Evolutionary conservation across 37 sponge, comb jelly and placozoan genomes (phyloP), one percentile per base, ranked within the genome.

Genomic region (Hexactinellida sp.): DNA sequence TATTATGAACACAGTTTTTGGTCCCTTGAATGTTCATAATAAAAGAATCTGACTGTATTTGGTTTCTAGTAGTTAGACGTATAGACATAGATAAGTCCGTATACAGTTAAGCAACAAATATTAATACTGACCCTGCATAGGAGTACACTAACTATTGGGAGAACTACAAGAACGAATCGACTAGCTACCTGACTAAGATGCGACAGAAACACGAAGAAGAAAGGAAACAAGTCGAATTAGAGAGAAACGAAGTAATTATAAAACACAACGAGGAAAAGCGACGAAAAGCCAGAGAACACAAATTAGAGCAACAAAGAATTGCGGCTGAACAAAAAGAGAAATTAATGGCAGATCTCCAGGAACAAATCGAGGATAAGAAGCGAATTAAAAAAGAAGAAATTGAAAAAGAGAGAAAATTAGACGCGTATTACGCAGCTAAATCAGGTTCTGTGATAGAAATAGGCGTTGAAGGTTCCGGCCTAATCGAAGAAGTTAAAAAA

Each of bases 261-360:
- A 63, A 63, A 63, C 25, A 63, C 30, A 63, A 63, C 76, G 76
- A 63, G 13, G 76, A 63, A 28, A 63, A n/a, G 76, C 3, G 76
- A 63, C 76, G 76, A 63, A 10, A 63, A 63, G 21, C 76, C 3
- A 63, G 30, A 63, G 76, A 32, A n/a, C 13, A 25, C 21, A 63
- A n/a, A 63, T 1, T 21, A 63, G 30, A 63, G 76, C 76, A 63
- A 63, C 76, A 25, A 10, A 63, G 30, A 63, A 63, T 63, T 23
- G 76, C 30, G 25, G 3, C 76, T 32, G 76, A 63, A 63, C 76
- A 28, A 7, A 63, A 63, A 63, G 19, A 63, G 30, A 63, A 63
- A 63, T n/a, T 63, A n/a, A 63, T 63, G 76, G 30, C 76, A 63
- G 76, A 63, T 63, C 34, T 63, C 5, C 76, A 63, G 13, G 76